Evolutionary conservation across 2,797 vertebrate species (phyloP).

Genomic region (Catharus ustulatus): DNA sequence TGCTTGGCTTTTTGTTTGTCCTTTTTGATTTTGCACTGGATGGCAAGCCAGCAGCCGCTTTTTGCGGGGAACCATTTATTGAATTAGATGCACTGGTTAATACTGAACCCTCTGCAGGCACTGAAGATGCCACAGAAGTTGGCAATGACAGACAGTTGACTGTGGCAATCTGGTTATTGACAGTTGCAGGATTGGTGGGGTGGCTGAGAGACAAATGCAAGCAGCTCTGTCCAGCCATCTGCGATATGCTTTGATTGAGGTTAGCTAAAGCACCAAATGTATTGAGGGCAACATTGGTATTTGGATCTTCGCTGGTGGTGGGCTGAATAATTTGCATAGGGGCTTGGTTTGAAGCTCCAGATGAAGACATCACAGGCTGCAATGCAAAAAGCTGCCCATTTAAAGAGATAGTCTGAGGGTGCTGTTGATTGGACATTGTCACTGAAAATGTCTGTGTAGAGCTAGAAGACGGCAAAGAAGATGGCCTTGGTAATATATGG

Average conservation of each 20-base stretch:
- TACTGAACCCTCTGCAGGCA: slow-evolving; percentile 58
- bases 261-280: slow-evolving; percentile 94
- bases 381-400: slow-evolving; percentile 97
- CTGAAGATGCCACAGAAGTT: slow-evolving; percentile 41
- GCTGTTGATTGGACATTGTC: slow-evolving; percentile 76
- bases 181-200: slow-evolving; percentile 72
- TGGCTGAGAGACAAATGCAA: slow-evolving; percentile 78
- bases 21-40: slow-evolving; percentile 80
- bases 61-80: slow-evolving; percentile 48
- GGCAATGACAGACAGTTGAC: slow-evolving; percentile 71
- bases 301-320: slow-evolving; percentile 92
- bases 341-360: slow-evolving; percentile 84
- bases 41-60: slow-evolving; percentile 44
- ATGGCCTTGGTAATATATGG: slow-evolving; percentile 93
- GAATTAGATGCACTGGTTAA: slow-evolving; percentile 43
- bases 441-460: slow-evolving; percentile 78
- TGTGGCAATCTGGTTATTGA: slow-evolving; percentile 70
- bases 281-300: slow-evolving; percentile 92
- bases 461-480: slow-evolving; percentile 72
- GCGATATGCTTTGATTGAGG: slow-evolving; percentile 97
- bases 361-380: slow-evolving; percentile 90
- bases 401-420: slow-evolving; percentile 94
- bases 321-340: slow-evolving; percentile 95
- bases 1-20: slow-evolving; percentile 80
- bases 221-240: slow-evolving; percentile 88